A percentile compares a stretch with the other conserved stretches of the same genome.
Evolutionary conservation across 2,113 vertebrate species (phyloP).

Genomic region (Albula goreensis): DNA sequence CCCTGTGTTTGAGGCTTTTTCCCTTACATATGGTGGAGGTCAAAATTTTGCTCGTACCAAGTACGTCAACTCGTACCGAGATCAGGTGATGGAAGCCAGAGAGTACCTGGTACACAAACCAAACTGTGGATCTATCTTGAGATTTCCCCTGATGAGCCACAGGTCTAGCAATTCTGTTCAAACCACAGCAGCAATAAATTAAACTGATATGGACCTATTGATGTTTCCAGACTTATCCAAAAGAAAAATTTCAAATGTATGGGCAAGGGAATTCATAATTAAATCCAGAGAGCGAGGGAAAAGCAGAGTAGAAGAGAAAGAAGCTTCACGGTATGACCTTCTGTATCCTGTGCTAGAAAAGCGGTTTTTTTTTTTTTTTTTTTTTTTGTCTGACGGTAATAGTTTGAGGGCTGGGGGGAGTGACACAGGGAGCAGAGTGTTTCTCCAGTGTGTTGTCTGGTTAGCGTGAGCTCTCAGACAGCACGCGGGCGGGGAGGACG

Average conservation of each 20-base stretch:
- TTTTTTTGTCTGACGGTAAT: background rate
- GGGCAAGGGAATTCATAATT: background rate
- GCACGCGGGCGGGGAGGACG: no score
- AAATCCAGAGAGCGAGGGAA: background rate
- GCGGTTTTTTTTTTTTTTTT: background rate
- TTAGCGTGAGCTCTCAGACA: background rate
- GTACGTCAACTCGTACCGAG: background rate
- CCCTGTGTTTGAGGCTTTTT: background rate
- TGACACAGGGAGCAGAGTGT: background rate
- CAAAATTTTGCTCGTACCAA: background rate
- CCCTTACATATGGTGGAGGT: background rate
- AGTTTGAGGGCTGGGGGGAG: background rate
- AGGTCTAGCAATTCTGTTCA: background rate
- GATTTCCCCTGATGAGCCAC: background rate
- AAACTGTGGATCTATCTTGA: background rate
- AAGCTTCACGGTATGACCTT: background rate
- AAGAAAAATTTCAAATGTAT: background rate
- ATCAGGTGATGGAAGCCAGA: background rate
- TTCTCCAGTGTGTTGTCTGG: background rate
- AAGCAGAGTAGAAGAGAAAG: background rate
- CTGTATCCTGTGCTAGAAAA: background rate
- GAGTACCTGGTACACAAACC: background rate
- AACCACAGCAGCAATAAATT: background rate
- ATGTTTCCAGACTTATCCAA: background rate
- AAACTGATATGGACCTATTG: background rate